Evolutionary conservation across 2,888 invertebrate species (phyloP), one percentile per base, ranked within the genome.

Genomic region (Caenorhabditis becei): DNA sequence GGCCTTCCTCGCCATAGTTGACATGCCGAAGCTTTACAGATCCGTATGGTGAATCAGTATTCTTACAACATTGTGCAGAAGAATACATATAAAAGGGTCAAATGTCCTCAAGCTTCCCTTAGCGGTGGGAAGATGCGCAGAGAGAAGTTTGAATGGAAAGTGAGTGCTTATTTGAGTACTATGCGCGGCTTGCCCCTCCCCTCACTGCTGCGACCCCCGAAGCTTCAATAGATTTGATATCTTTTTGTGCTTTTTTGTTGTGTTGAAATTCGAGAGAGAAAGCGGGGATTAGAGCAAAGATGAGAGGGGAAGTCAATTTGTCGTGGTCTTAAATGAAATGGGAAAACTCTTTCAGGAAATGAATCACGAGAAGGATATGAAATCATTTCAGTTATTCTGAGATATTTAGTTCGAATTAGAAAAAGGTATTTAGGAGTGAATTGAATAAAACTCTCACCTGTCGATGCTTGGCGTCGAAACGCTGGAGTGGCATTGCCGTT

Each of bases 91-190:
- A 28, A 18, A 28, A 11, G 18, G n/a, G 54, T 16, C 11, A 26
- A 54, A 54, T n/a, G 54, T n/a, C 5, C 37, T 47, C 35, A 53
- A 54, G 53, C 51, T 54, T 61, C 14, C 41, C 41, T 47, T 32
- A 32, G 61, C 54, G 49, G 44, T 58, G 26, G 41, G 59, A 53
- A 49, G 66, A 53, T 44, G 61, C 65, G 20, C 37, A 65, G 59
- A 51, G 74, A 58, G 44, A 41, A 58, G 47, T 37, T 35, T 41
- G 32, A 51, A 67, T 32, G 56, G 53, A 67, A 77, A 77, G 77
- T 77, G 77, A 63, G 77, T 63, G 75, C 75, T 75, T 66, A 71
- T 78, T 70, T 71, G 78, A 66, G 78, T 77, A 70, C 77, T 63
- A 77, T 78, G 78, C 78, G 78, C 71, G 54, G 72, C 44, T 56